Evolutionary conservation across 2,113 vertebrate genomes (phyloP), one percentile per base, ranked within the genome.

Genomic region (Onychostoma macrolepis): DNA sequence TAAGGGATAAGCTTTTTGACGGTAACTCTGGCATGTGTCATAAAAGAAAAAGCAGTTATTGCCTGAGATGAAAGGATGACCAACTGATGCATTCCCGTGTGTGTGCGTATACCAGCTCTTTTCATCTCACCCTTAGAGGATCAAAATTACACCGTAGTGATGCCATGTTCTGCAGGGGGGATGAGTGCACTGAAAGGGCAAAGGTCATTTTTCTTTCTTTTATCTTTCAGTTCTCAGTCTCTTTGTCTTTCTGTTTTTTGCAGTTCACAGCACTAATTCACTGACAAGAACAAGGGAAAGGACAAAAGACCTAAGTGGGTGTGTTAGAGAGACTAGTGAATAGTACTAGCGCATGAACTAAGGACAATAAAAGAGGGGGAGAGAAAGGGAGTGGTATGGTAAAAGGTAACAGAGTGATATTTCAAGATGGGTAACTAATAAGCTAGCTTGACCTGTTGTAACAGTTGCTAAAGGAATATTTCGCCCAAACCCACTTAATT

Each of bases 141-240:
- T 56, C 41, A 43, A 61, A 88, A 87, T 61, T 76, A 50, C 81
- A 83, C 50, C 74, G 86, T 65, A 36, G 63, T 88, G 84, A 86
- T 86, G 77, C 85, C 76, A 85, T 58, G 76, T 72, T 58, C 80
- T 82, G 58, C 67, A 53, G 85, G 81, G 74, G 81, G 56, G 75
- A 12, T 86, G 36, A 63, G 61, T 50, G 67, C 63, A 45, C 48
- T 24, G 50, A 77, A 15, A 67, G 85, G 43, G 10, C 28, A 30
- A 74, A 79, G 84, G 84, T 86, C 75, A 84, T 41, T 56, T 38
- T 19, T 45, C 56, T 85, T 80, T 65, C 72, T 89, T 89, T 87
- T 83, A 87, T 87, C 74, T 17, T 43, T 41, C 7, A 58, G 63
- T 38, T 83, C n/a, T 50, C n/a, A 61, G 1, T 74, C 2, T 65